Evolutionary conservation across 2,888 invertebrate species (phyloP), one percentile per base, ranked within the genome.

Genomic region (Drosophila bunnanda): DNA sequence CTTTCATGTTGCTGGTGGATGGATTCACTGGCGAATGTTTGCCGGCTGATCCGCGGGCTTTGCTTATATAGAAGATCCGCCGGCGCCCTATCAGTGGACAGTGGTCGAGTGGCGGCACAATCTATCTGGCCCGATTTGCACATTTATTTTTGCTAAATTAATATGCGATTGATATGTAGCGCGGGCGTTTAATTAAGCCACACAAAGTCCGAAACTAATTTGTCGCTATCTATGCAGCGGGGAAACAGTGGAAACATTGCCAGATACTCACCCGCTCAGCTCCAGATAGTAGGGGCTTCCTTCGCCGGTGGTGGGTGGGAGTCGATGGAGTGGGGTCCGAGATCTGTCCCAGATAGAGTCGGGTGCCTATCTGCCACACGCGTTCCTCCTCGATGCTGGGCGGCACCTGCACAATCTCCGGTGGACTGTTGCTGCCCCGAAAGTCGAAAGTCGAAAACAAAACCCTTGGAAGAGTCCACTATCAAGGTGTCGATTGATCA

Each of bases 1-100:
- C 58, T 71, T 61, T 86, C 81, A 81, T 81, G 48, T 69, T 80
- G 65, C 57, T 68, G 28, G 36, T 55, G 22, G 39, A 56, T 57
- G 30, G 30, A 54, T 69, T 72, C 43, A 46, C 52, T 43, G 39
- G 15, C 22, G 52, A 64, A n/a, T 71, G 71, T 50, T 55, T 38
- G 38, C 28, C 30, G 10, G 20, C 13, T 41, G 50, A 55, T 38
- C 50, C 54, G 12, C 7, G 64, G 15, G 5, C n/a, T 28, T 41
- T 52, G 50, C 22, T 73, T 71, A 73, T 62, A 73, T 73, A 73
- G 64, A 44, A 22, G 44, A 39, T 28, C 41, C 41, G 7, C 4
- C 1, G 52, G 8, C 4, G 32, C 28, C 44, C 20, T 50, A 52
- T 58, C 68, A 32, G 59, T 17, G 39, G 25, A 8, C 32, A 38